phyloP scores from a whole-genome alignment of 2,888 invertebrate species.

The Atherix ibis region DNA sequence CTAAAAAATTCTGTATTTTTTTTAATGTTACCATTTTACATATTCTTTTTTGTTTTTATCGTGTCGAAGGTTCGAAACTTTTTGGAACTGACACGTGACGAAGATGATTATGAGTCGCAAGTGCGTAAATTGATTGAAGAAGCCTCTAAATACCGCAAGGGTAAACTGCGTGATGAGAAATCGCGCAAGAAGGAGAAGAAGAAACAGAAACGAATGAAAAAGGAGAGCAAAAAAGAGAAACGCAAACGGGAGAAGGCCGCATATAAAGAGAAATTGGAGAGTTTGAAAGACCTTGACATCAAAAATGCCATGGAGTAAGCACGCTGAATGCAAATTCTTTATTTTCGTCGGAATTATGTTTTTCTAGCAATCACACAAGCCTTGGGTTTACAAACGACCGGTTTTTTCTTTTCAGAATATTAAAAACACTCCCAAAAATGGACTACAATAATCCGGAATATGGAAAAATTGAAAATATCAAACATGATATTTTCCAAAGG shows the following conservation, averaged over 20 bases:
- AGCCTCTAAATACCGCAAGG: constrained; percentile 62
- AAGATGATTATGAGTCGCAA: constrained; percentile 73
- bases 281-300: constrained; percentile 46
- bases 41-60: not conserved
- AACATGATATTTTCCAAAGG: too few relatives aligned
- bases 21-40: too few relatives aligned
- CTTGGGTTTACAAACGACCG: constrained; percentile 5
- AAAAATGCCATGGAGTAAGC: constrained; percentile 50
- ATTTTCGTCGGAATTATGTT: not conserved
- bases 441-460: constrained; percentile 22
- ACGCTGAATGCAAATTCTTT: too few relatives aligned
- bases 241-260: constrained; percentile 49
- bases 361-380: constrained; percentile 13
- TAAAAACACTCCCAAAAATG: constrained; percentile 45
- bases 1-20: too few relatives aligned
- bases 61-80: constrained; percentile 46
- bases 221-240: constrained; percentile 36
- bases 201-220: constrained; percentile 35
- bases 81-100: constrained; percentile 62
- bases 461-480: constrained; percentile 26
- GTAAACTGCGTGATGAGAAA: constrained; percentile 45
- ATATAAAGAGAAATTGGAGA: constrained; percentile 40
- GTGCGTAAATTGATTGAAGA: constrained; percentile 75
- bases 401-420: constrained; percentile 33
- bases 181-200: constrained; percentile 37